Conservation (phyloP, 2,113 vertebrate species). For the Pluvianellus socialis region DNA sequence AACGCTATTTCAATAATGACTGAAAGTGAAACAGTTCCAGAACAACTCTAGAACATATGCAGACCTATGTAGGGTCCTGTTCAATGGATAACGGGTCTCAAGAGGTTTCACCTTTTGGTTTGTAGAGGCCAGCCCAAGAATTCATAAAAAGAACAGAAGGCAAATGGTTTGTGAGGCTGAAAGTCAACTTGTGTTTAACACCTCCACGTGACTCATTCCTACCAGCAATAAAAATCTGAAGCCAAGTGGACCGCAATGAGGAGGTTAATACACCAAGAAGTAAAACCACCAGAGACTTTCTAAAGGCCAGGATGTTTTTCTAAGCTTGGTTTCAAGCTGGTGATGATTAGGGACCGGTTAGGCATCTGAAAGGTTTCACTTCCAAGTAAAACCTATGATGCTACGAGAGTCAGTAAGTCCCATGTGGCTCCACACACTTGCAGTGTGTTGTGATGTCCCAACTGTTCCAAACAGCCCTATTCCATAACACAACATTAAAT, state of each 20-base stretch:
- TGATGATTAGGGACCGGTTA: not conserved
- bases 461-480: not conserved
- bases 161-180: not conserved
- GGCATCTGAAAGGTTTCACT: not conserved
- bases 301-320: not conserved
- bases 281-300: not conserved
- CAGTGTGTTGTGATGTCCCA: not conserved
- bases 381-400: not conserved
- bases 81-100: not conserved
- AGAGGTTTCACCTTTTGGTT: not conserved
- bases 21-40: not conserved
- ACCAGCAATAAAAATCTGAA: not conserved
- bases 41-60: not conserved
- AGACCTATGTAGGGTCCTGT: too few species aligned
- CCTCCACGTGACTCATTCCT: not conserved
- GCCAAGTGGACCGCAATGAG: not conserved
- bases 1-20: not conserved
- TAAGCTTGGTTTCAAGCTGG: not conserved
- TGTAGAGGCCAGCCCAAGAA: not conserved
- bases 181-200: not conserved
- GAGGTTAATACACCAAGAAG: not conserved
- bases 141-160: not conserved
- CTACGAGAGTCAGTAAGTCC: not conserved
- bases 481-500: not conserved
- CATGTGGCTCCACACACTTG: not conserved